Conservation (phyloP, 2,113 vertebrate species). For the Corythaeola cristata region DNA sequence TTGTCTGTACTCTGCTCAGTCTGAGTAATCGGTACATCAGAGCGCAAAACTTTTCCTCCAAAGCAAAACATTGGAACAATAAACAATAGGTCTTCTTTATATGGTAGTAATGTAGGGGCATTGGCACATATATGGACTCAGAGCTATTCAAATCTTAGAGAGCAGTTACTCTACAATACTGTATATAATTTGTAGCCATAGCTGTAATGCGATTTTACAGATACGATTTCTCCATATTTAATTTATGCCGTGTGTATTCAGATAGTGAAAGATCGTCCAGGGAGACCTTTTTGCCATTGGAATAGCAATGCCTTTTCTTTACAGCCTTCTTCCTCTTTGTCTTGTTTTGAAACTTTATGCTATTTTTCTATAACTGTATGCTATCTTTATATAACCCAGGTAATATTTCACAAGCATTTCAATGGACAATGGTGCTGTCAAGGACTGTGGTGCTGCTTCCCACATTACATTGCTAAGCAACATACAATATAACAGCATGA, state of each 20-base stretch:
- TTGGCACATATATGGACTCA: neutral
- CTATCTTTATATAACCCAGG: slow-evolving; percentile 60
- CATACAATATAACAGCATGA: slow-evolving; percentile 68
- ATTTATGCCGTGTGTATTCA: slow-evolving; percentile 3
- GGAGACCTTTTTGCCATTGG: neutral
- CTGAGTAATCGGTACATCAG: neutral
- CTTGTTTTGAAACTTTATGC: slow-evolving; percentile 11
- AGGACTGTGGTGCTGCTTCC: slow-evolving; percentile 63
- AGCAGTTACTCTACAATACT: neutral
- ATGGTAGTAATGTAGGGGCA: neutral
- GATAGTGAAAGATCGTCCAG: neutral
- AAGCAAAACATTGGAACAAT: neutral
- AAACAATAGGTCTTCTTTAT: neutral
- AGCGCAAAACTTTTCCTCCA: neutral
- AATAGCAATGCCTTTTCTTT: neutral
- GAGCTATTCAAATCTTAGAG: neutral
- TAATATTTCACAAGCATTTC: slow-evolving; percentile 65
- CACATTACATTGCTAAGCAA: slow-evolving; percentile 70
- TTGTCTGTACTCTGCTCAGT: neutral
- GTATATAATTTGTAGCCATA: neutral
- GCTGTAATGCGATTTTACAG: neutral
- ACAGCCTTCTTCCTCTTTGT: slow-evolving; percentile 5
- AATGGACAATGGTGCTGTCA: slow-evolving; percentile 66
- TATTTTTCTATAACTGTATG: slow-evolving; percentile 19
- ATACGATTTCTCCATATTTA: neutral